phyloP scores from a whole-genome alignment of 2,113 vertebrate species.

The Prolemur simus region DNA sequence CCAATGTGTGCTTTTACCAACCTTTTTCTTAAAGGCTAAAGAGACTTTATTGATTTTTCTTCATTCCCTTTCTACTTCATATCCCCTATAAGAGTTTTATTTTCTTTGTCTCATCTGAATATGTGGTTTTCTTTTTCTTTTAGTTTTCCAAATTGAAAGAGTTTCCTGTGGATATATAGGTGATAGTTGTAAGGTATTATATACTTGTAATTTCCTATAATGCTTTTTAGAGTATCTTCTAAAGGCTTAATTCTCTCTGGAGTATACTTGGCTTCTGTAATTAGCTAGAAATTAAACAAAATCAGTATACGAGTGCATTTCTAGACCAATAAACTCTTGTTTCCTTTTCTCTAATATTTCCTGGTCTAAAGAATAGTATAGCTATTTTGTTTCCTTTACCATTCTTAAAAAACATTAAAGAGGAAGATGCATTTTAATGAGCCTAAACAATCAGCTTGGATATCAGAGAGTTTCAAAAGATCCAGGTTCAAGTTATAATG shows the following conservation, averaged over 20 bases:
- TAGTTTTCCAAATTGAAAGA: constrained; percentile 43
- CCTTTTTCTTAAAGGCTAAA: constrained; percentile 12
- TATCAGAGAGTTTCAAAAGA: not conserved
- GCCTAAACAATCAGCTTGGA: not conserved
- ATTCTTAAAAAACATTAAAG: constrained; percentile 14
- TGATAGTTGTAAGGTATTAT: constrained; percentile 35
- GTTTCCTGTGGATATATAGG: constrained; percentile 10
- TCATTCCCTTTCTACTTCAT: not conserved
- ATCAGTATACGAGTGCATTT: constrained; percentile 24
- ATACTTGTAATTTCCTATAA: constrained; percentile 16
- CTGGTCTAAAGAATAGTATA: not conserved
- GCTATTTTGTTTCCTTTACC: constrained; percentile 15
- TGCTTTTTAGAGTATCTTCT: constrained; percentile 51
- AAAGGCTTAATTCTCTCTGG: constrained; percentile 46
- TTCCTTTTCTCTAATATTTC: not conserved
- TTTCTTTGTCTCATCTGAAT: constrained; percentile 32
- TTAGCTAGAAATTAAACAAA: constrained; percentile 54
- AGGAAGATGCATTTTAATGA: not conserved
- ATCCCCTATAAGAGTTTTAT: constrained; percentile 15
- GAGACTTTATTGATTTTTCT: not conserved
- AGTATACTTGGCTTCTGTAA: constrained; percentile 19
- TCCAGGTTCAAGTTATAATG: not conserved
- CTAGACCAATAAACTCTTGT: not conserved
- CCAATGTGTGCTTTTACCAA: not conserved
- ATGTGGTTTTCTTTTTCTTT: constrained; percentile 30